Evolutionary conservation across 2,888 invertebrate genomes (phyloP).

Genomic region (Stenoptilia bipunctidactyla): DNA sequence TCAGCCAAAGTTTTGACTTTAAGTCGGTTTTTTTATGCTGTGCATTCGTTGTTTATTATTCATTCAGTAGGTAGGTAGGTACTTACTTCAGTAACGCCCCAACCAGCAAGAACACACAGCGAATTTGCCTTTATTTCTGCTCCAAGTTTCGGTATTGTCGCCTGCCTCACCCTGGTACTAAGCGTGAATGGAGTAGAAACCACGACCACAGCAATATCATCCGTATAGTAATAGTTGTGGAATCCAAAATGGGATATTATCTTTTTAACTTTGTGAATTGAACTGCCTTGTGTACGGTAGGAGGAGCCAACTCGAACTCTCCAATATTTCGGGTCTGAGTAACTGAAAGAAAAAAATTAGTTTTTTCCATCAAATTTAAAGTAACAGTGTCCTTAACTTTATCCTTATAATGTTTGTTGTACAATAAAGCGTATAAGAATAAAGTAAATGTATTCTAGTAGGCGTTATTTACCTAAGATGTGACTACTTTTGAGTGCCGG

Average conservation of each 20-base stretch:
- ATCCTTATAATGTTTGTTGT: too few relatives aligned
- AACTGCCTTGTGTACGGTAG: conserved; percentile 40
- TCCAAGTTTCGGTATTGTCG: conserved; percentile 41
- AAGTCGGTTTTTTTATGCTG: too few relatives aligned
- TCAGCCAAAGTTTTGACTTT: too few relatives aligned
- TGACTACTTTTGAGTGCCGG: too few relatives aligned
- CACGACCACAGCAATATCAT: conserved; percentile 47
- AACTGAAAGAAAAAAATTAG: conserved; percentile 21
- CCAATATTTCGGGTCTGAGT: conserved; percentile 44
- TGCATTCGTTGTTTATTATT: too few relatives aligned
- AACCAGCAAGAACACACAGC: conserved; percentile 41
- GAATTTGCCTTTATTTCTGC: conserved; percentile 39
- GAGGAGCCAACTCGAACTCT: conserved; percentile 50
- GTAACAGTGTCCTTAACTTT: too few relatives aligned
- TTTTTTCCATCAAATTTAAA: too few relatives aligned
- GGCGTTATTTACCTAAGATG: too few relatives aligned
- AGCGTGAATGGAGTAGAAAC: conserved; percentile 32
- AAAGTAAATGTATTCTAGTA: too few relatives aligned
- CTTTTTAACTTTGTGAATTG: conserved; percentile 37
- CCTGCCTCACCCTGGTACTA: conserved; percentile 38
- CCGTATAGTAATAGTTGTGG: conserved; percentile 41
- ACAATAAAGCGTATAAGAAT: too few relatives aligned
- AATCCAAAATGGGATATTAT: conserved; percentile 42
- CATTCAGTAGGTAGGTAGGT: not conserved
- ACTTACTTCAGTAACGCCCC: conserved; percentile 49